Base-by-base conservation (phyloP, 2,797 vertebrate genomes). In the Macroramphosus scolopax region DNA sequence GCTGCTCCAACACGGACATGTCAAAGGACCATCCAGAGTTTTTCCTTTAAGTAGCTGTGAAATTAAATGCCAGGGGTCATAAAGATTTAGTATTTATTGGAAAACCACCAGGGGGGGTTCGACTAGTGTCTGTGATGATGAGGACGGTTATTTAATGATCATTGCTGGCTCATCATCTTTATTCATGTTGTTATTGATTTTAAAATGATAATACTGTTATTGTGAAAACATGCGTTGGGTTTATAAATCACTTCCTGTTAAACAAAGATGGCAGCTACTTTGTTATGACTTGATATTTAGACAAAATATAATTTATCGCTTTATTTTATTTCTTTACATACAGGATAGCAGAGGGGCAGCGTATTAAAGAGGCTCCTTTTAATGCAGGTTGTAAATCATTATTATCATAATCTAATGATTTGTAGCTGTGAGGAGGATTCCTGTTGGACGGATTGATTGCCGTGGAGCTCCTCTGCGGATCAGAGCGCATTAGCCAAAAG, bases 171-270 rank as follows among this genome's bases (percentile, higher is more conserved):
- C 71, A 69, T 65, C 66, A 63, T 71, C 62, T 77, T 73, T 72
- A 72, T 78, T 78, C 63, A 72, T 65, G 50, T 63, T 45, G 35
- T 22, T 30, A 83, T 77, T 63, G 76, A 79, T 79, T 72, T 51
- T 13, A 25, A 30, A 29, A 15, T 31, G 37, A 65, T 37, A 39
- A 72, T 68, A 71, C 63, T 72, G 43, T 62, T 63, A 68, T 72
- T 40, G 44, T 68, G 63, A 65, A 68, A 73, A 63, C 49, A 41
- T 61, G 70, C 4, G 33, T 72, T 63, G 52, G 68, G 37, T 17
- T 13, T 37, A 68, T 73, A 5, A 58, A 75, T 63, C 56, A 47
- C 15, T 42, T 42, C 25, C 20, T 18, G 31, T 20, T 8, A n/a
- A 17, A n/a, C n/a, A n/a, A n/a, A n/a, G n/a, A n/a, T n/a, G n/a